A percentile compares a stretch with the other conserved stretches of the same genome.
These are phyloP conservation scores for Eudyptes chrysolophus DNA, from an alignment of 2,113 vertebrate species.

Conservation along the genomic window DNA sequence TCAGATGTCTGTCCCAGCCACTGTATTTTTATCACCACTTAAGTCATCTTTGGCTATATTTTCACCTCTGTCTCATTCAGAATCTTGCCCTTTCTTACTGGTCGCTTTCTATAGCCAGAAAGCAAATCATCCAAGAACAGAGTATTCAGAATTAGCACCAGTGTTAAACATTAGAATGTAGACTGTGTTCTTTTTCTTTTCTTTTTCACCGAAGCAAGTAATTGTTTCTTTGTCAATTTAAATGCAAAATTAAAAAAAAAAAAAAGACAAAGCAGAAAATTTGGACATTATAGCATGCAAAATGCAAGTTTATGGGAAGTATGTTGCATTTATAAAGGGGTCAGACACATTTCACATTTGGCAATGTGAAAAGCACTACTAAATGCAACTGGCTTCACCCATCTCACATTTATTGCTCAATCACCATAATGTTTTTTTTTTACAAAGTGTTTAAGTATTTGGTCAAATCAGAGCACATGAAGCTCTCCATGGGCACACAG, in stretches of 20 bases:
- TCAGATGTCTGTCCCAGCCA: background rate
- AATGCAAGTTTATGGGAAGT: background rate
- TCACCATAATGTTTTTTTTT: background rate
- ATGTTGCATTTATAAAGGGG: background rate
- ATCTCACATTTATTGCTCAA: background rate
- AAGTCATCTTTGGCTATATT: background rate
- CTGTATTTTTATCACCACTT: slow-evolving; percentile 42
- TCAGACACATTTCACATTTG: background rate
- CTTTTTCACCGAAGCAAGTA: background rate
- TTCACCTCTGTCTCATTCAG: background rate
- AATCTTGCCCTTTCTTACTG: background rate
- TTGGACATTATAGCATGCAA: background rate
- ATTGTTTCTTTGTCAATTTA: background rate
- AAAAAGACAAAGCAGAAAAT: background rate
- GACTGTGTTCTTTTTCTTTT: background rate
- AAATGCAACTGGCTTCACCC: background rate
- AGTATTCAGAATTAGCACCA: background rate
- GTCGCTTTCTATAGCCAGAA: background rate
- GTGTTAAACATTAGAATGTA: background rate
- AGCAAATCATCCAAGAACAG: background rate
- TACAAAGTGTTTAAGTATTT: background rate
- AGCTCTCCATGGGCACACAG: background rate
- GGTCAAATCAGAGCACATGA: background rate
- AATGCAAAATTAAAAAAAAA: background rate
- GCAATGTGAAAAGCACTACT: background rate